Percentiles rank a stretch among this genome's conserved stretches.
These are phyloP conservation scores for Holcopasites calliopsidis DNA, from an alignment of 1,140 invertebrate genomes.

Conservation along the genomic window DNA sequence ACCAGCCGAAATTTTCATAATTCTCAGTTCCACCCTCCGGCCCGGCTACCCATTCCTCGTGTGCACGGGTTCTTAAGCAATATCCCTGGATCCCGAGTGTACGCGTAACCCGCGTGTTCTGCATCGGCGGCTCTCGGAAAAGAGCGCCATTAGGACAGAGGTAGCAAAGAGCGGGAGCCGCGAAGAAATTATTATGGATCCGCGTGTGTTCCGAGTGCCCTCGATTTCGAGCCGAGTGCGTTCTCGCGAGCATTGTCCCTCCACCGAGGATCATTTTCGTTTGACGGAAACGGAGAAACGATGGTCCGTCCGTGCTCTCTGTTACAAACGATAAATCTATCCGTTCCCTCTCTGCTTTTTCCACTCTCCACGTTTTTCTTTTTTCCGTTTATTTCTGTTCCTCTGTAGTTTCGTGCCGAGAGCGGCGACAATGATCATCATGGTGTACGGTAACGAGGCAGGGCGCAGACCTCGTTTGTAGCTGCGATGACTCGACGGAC, in stretches of 20 bases:
- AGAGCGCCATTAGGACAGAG: slow-evolving; percentile 39
- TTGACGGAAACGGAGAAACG: slow-evolving; percentile 46
- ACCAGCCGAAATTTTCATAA: no score
- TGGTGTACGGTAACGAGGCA: slow-evolving; percentile 22
- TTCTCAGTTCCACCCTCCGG: no score
- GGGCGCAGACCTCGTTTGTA: slow-evolving; percentile 26
- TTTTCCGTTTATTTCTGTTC: not conserved
- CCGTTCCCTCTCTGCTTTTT: not conserved
- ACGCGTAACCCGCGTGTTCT: slow-evolving; percentile 45
- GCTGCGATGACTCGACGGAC: not conserved
- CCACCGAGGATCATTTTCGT: slow-evolving; percentile 48
- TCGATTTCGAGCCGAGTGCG: not conserved
- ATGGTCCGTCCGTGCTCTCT: not conserved
- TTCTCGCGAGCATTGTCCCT: slow-evolving; percentile 51
- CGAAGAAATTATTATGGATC: slow-evolving; percentile 59
- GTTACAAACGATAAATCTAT: slow-evolving; percentile 42
- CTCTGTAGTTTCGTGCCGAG: slow-evolving; percentile 2
- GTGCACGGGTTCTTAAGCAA: slow-evolving; percentile 52
- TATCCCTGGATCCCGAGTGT: slow-evolving; percentile 9
- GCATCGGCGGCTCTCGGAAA: slow-evolving; percentile 44
- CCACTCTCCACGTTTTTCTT: not conserved
- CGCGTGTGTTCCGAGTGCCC: slow-evolving; percentile 31
- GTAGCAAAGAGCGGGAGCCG: slow-evolving; percentile 54
- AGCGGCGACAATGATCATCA: slow-evolving; percentile 23
- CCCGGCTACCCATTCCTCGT: no score